Percentiles rank a stretch among this genome's conserved stretches.
These are phyloP conservation scores for Nowickia ferox DNA, from an alignment of 2,888 invertebrate species.

Conservation along the genomic window DNA sequence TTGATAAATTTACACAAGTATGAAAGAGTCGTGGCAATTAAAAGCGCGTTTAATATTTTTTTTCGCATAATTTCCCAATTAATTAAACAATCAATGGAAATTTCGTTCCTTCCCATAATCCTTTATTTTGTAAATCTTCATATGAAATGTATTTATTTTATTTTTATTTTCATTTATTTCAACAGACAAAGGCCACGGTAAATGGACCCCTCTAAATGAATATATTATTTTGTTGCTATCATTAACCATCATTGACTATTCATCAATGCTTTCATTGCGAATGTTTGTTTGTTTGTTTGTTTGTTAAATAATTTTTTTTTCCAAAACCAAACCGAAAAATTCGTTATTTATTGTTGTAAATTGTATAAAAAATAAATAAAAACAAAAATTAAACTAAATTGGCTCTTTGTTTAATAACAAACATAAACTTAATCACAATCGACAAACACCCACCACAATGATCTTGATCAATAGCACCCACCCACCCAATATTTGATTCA, in stretches of 20 bases:
- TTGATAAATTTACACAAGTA: conserved; percentile 31
- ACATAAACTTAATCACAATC: conserved; percentile 59
- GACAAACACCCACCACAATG: conserved; percentile 67
- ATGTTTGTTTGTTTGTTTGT: conserved; percentile 65
- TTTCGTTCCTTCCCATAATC: background rate
- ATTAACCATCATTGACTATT: conserved; percentile 47
- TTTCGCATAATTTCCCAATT: conserved; percentile 17
- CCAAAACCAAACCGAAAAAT: conserved; percentile 18
- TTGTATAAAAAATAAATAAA: conserved; percentile 36
- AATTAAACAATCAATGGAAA: conserved; percentile 6
- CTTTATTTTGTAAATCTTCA: conserved; percentile 26
- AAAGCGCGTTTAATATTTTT: background rate
- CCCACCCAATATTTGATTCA: conserved; percentile 28
- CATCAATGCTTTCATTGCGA: conserved; percentile 48
- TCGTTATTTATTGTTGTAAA: conserved; percentile 65
- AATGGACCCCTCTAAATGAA: conserved; percentile 77
- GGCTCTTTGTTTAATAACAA: conserved; percentile 42
- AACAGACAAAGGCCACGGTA: conserved; percentile 83
- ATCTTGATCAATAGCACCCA: conserved; percentile 19
- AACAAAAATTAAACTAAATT: conserved; percentile 16
- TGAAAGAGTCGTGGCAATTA: conserved; percentile 5
- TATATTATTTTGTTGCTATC: conserved; percentile 59
- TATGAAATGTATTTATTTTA: conserved; percentile 56
- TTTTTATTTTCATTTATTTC: conserved; percentile 73
- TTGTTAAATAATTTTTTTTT: conserved; percentile 44